Base-by-base conservation (phyloP, 1,140 invertebrate genomes). In the Philopotamus ludificatus region DNA sequence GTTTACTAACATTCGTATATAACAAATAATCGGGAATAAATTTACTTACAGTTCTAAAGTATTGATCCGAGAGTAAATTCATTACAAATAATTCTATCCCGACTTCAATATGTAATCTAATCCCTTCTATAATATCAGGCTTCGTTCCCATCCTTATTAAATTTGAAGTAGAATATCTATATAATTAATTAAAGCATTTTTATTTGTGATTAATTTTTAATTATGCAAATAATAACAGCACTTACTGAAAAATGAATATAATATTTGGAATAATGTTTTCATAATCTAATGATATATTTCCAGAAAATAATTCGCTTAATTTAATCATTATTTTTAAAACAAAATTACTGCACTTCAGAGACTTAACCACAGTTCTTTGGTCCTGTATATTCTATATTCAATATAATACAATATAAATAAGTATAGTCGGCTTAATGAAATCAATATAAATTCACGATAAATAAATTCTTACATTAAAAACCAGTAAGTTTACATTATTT, bases 291-390 rank as follows among this genome's bases (percentile, higher is more conserved):
- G 42, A 54, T 55, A 70, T n/a, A 61, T 42, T 34, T 34, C 61
- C 64, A 12, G 18, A 16, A 55, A 57, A 66, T 25, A 62, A 3
- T 42, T 66, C 65, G 21, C 59, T 55, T 9, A 70, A 10, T 66
- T 66, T 70, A 3, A 66, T 53, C 15, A 66, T 55, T 28, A 70
- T 64, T 57, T 70, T 66, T 16, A 66, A 15, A 20, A 70, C 54
- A 53, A 70, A 70, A 51, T 66, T 66, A 34, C 28, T 49, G 9
- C 55, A 47, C 44, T 70, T 70, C 18, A 70, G 63, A 39, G 16
- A 49, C 57, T 65, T 63, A 39, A 42, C 60, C 8, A 59, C 41
- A 28, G 42, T 42, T 61, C 61, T 66, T 2, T 7, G 12, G 57
- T 70, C 64, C 7, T 0, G 16, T 3, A 47, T 55, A 53, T 64